Conservation (phyloP, 2,113 vertebrate genomes). For the Campylorhamphus procurvoides region DNA sequence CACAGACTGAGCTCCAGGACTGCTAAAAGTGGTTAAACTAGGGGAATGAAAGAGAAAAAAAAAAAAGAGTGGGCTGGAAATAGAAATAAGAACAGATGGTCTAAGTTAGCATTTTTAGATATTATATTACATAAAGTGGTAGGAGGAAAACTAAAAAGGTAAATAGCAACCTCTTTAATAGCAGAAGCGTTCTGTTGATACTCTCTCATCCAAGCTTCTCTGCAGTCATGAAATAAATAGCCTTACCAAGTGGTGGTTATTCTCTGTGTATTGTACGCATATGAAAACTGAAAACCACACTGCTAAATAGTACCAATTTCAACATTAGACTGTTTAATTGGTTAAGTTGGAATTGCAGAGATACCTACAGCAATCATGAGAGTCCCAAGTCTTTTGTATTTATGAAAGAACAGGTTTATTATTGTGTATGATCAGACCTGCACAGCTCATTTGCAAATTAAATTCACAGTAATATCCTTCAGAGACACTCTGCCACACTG, state of each 20-base stretch:
- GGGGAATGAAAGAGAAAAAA: neutral
- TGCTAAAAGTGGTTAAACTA: conserved; percentile 46
- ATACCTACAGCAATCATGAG: neutral
- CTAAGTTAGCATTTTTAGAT: conserved; percentile 34
- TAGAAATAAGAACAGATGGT: conserved; percentile 61
- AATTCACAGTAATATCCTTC: neutral
- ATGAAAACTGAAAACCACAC: neutral
- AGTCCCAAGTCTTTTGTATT: neutral
- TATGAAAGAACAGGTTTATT: neutral
- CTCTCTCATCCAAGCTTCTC: neutral
- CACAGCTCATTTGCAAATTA: neutral
- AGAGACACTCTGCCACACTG: neutral
- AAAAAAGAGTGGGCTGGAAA: conserved; percentile 8
- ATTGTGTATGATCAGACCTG: neutral
- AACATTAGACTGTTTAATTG: neutral
- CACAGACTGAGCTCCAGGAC: neutral
- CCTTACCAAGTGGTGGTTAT: neutral
- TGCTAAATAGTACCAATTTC: neutral
- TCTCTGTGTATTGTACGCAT: neutral
- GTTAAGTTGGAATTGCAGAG: neutral
- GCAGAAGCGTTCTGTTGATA: conserved; percentile 51
- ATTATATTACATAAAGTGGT: conserved; percentile 56
- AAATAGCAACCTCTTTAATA: conserved; percentile 25
- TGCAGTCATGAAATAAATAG: neutral
- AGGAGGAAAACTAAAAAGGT: conserved; percentile 41